Evolutionary conservation across 2,113 vertebrate genomes (phyloP).

Genomic region (Tympanuchus pallidicinctus): DNA sequence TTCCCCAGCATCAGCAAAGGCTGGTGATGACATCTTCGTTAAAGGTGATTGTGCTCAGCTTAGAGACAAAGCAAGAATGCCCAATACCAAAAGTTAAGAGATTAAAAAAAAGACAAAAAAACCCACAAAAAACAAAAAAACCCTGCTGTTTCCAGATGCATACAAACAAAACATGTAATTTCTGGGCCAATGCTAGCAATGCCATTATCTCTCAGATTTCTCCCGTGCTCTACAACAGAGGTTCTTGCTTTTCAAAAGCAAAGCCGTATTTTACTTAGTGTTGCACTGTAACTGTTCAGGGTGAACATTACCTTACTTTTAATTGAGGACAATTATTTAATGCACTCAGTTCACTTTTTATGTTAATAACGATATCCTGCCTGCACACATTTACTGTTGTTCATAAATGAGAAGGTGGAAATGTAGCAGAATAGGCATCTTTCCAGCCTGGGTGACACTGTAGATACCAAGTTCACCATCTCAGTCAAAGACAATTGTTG

Average conservation of each 20-base stretch:
- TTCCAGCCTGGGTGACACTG: fast-evolving
- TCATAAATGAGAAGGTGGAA: neutral
- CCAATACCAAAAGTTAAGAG: neutral
- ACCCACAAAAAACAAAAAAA: too few relatives aligned
- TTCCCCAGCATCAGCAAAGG: neutral
- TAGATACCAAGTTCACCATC: neutral
- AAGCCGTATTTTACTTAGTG: neutral
- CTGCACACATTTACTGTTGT: neutral
- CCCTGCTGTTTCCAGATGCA: too few relatives aligned
- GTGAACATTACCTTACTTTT: neutral
- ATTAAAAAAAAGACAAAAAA: too few relatives aligned
- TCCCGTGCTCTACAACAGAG: neutral
- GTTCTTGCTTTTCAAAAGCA: neutral
- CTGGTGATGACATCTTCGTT: neutral
- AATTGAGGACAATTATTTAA: neutral
- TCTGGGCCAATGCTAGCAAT: neutral
- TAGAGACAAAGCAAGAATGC: neutral
- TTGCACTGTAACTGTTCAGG: neutral
- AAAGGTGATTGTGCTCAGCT: neutral
- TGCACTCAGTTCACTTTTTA: neutral
- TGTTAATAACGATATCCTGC: neutral
- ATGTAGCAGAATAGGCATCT: neutral
- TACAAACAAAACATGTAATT: neutral
- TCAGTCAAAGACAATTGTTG: neutral
- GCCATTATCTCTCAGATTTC: neutral